Evolutionary conservation across 1,140 invertebrate genomes (phyloP).

Genomic region (Drosophila rhopaloa): DNA sequence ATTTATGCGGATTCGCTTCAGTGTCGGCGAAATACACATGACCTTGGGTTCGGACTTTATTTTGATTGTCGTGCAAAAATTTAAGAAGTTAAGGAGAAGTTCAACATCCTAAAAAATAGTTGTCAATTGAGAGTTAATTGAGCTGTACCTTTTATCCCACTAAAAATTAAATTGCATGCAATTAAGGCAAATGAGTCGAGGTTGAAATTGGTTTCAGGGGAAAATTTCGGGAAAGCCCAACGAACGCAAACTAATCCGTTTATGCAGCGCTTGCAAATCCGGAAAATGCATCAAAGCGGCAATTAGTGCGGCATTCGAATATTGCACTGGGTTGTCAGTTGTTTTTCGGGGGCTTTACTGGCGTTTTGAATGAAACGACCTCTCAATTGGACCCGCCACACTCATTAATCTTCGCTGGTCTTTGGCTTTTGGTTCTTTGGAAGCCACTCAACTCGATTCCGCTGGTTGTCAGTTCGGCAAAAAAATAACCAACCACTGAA

Average conservation of each 20-base stretch:
- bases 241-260: constrained; percentile 11
- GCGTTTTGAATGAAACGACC: not conserved
- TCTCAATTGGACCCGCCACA: constrained; percentile 11
- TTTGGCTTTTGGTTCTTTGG: constrained; percentile 3
- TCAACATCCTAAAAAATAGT: not conserved
- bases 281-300: constrained; percentile 21
- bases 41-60: constrained; percentile 42
- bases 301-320: constrained; percentile 29
- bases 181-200: constrained; percentile 9
- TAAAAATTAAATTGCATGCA: constrained; percentile 27
- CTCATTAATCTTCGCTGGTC: constrained; percentile 35
- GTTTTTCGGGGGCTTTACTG: not conserved
- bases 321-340: not conserved
- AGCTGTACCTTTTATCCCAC: not conserved
- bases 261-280: constrained; percentile 14
- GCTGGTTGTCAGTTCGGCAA: not conserved
- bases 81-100: constrained; percentile 12
- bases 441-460: constrained; percentile 9
- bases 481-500: not conserved
- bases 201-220: constrained; percentile 6
- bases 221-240: constrained; percentile 9
- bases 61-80: constrained; percentile 43
- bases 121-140: not conserved
- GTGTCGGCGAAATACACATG: constrained; percentile 90
- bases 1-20: constrained; percentile 93